phyloP scores from a whole-genome alignment of 2,888 invertebrate species.

The Cephonodes hylas region DNA sequence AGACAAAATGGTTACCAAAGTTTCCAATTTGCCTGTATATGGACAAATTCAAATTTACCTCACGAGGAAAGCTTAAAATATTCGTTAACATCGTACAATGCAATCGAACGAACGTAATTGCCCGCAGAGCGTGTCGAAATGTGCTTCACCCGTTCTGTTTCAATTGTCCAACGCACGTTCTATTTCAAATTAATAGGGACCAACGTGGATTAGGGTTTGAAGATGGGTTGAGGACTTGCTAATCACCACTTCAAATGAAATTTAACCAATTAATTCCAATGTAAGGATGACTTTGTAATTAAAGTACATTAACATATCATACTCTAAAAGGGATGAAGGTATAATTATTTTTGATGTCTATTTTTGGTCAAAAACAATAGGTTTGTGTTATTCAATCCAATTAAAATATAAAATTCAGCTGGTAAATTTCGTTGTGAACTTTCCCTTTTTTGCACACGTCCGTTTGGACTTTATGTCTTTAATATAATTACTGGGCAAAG shows the following conservation, averaged over 20 bases:
- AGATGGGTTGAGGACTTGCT: conserved; percentile 52
- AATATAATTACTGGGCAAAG: too few relatives aligned
- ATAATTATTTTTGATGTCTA: background rate
- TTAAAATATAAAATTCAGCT: background rate
- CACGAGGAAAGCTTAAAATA: conserved; percentile 41
- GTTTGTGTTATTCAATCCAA: too few relatives aligned
- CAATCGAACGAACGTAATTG: conserved; percentile 64
- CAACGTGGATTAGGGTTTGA: conserved; percentile 49
- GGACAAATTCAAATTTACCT: conserved; percentile 18
- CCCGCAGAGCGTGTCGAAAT: conserved; percentile 64
- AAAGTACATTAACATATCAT: background rate
- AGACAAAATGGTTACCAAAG: background rate
- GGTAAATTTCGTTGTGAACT: background rate
- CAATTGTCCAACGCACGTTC: conserved; percentile 63
- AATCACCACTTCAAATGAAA: conserved; percentile 49
- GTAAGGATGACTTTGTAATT: conserved; percentile 18
- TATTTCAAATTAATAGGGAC: conserved; percentile 61
- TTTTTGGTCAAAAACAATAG: background rate
- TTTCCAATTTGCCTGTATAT: background rate
- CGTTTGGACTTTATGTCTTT: too few relatives aligned
- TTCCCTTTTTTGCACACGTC: too few relatives aligned
- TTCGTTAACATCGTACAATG: conserved; percentile 43
- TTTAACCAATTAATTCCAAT: conserved; percentile 47
- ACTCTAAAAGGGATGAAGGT: conserved; percentile 7
- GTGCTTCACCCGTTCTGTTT: conserved; percentile 54